Evolutionary conservation across 2,113 vertebrate species (phyloP).

Genomic region (Rhinolophus ferrumequinum): DNA sequence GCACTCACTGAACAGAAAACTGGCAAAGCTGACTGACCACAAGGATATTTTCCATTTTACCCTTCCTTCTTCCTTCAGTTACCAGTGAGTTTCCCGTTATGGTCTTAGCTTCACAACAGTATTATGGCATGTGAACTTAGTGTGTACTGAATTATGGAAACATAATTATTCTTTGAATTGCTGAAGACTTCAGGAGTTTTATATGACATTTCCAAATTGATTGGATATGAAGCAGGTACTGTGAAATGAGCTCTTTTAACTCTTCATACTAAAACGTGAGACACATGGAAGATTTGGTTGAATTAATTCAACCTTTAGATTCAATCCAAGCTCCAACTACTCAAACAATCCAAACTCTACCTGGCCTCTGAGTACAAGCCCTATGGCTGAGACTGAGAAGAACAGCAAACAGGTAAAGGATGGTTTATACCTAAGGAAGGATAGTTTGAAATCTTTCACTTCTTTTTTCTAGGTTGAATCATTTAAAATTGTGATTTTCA

Average conservation of each 20-base stretch:
- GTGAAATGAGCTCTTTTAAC: background rate
- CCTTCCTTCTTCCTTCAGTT: background rate
- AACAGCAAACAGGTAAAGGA: background rate
- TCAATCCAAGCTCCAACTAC: background rate
- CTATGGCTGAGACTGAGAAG: background rate
- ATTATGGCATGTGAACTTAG: background rate
- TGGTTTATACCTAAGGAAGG: background rate
- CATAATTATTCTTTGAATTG: background rate
- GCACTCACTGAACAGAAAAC: background rate
- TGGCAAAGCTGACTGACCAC: background rate
- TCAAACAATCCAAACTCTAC: background rate
- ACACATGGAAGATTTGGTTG: background rate
- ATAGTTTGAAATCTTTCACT: background rate
- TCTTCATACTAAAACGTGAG: conserved; percentile 6
- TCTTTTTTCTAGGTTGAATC: background rate
- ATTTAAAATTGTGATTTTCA: background rate
- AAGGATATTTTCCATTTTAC: background rate
- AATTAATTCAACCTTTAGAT: background rate
- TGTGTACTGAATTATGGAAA: background rate
- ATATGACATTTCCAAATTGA: background rate
- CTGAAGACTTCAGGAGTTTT: background rate
- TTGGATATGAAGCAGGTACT: background rate
- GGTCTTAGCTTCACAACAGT: background rate
- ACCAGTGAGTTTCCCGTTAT: background rate
- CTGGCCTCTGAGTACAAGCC: background rate